Evolutionary conservation across 2,797 vertebrate species (phyloP).

Genomic region (Mus spretus): DNA sequence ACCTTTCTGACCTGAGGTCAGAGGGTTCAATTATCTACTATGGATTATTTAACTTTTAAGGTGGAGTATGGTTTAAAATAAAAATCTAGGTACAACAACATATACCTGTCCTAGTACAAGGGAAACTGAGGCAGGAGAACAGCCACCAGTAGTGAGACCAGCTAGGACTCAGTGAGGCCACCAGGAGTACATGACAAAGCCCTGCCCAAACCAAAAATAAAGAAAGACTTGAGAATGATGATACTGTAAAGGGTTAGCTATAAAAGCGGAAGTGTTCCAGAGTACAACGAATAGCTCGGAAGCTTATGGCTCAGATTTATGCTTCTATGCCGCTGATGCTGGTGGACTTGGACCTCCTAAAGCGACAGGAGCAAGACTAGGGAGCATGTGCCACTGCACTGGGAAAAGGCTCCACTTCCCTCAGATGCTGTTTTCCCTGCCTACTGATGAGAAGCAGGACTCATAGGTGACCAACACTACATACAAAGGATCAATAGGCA

Average conservation of each 20-base stretch:
- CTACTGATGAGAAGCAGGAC: not conserved
- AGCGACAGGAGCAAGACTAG: not conserved
- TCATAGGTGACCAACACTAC: not conserved
- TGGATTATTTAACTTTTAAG: not conserved
- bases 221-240: not conserved
- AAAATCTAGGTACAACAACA: not conserved
- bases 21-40: not conserved
- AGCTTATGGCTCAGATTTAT: not conserved
- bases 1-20: constrained; percentile 1
- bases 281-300: not conserved
- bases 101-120: not conserved
- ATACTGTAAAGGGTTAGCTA: not conserved
- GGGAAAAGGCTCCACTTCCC: not conserved
- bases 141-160: not conserved
- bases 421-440: not conserved
- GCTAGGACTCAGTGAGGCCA: not conserved
- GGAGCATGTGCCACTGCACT: not conserved
- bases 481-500: not conserved
- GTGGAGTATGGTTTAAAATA: not conserved
- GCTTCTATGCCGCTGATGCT: not conserved
- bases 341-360: accelerated
- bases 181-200: not conserved
- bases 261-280: not conserved
- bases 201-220: not conserved
- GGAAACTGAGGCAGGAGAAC: too few relatives aligned